Evolutionary conservation across 2,797 vertebrate species (phyloP), one percentile per base, ranked within the genome.

Genomic region (Yasuhikotakia modesta): DNA sequence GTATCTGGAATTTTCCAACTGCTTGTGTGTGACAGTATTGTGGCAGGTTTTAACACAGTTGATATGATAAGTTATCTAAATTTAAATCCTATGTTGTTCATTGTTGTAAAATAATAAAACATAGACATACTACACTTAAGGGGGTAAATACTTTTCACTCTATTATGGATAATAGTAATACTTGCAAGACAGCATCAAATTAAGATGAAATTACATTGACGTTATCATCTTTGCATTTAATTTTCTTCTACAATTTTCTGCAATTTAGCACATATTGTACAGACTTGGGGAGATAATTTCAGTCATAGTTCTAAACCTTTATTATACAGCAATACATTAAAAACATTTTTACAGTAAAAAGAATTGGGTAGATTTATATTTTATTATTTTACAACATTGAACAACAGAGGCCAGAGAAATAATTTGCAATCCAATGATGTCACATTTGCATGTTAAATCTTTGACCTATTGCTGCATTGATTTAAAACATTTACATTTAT

Each of bases 131-230:
- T n/a, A n/a, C n/a, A n/a, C n/a, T n/a, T n/a, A n/a, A n/a, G n/a
- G n/a, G n/a, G n/a, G n/a, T n/a, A n/a, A n/a, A n/a, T 58, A 16
- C 17, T 21, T 0, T 57, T 27, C 53, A 76, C 39, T 76, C 24
- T 50, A 76, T 76, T 68, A 50, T 68, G n/a, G n/a, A n/a, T 24
- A 68, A 21, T 76, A 19, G 30, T 14, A 68, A 24, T 76, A 39
- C 43, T 58, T 69, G 65, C 53, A 58, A 58, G 39, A 3, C 53
- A 32, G n/a, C 12, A 8, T 21, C 48, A 2, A 4, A 45, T 46
- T 35, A 43, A 43, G 11, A 10, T 43, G 39, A 43, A 43, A 43
- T 43, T 11, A 17, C 35, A 32, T n/a, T n/a, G n/a, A n/a, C n/a
- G n/a, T n/a, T n/a, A 0, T 19, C 10, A 24, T 39, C 13, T 52